phyloP scores from a whole-genome alignment of 2,888 invertebrate genomes.

The Tiphia femorata region DNA sequence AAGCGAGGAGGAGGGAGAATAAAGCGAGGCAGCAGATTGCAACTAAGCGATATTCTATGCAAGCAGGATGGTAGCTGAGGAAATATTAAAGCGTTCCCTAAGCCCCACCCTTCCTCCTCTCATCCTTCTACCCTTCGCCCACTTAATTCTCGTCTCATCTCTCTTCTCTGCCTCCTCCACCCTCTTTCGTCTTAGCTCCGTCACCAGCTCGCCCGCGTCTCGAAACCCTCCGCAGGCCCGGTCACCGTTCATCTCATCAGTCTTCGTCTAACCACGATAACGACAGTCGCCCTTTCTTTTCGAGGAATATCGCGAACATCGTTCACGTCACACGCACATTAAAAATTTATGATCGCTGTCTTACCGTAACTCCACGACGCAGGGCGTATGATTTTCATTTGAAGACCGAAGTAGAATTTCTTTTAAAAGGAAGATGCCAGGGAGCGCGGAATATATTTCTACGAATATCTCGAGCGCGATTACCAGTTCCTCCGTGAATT shows the following conservation, averaged over 20 bases:
- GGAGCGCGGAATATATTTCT: too few relatives aligned
- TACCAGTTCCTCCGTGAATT: too few relatives aligned
- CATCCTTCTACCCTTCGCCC: neutral
- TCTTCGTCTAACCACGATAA: constrained; percentile 1
- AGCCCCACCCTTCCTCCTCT: constrained; percentile 10
- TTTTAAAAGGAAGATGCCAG: too few relatives aligned
- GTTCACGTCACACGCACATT: too few relatives aligned
- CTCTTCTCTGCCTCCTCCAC: neutral
- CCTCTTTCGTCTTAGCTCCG: constrained; percentile 1
- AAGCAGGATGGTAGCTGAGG: neutral
- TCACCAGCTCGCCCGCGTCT: constrained; percentile 5
- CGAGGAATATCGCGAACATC: too few relatives aligned
- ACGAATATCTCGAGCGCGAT: too few relatives aligned
- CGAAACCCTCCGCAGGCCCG: neutral
- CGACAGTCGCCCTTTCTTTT: too few relatives aligned
- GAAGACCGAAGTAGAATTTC: too few relatives aligned
- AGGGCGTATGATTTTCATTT: too few relatives aligned
- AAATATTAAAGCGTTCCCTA: constrained; percentile 25
- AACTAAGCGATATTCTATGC: constrained; percentile 13
- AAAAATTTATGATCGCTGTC: too few relatives aligned
- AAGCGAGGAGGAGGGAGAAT: too few relatives aligned
- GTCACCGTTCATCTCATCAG: neutral
- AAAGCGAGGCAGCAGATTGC: neutral
- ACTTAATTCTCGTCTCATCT: constrained; percentile 2
- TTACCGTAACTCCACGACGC: too few relatives aligned